Evolutionary conservation across 2,113 vertebrate species (phyloP).

Genomic region (Edolisoma coerulescens): DNA sequence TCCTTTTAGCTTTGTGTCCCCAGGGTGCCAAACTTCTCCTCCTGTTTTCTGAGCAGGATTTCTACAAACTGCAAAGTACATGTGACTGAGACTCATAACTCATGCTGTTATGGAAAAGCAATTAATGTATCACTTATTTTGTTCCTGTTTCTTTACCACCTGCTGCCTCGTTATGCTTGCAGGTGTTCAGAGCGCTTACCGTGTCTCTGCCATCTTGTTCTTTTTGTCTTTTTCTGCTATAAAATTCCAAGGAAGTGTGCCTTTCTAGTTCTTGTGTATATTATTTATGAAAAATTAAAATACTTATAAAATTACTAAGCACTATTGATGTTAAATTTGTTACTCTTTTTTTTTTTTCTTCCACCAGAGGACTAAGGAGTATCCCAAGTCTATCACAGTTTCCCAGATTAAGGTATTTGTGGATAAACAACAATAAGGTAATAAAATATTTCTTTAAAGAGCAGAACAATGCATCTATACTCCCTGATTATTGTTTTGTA

Average conservation of each 20-base stretch:
- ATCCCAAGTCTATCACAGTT: constrained; percentile 75
- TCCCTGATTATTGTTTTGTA: background rate
- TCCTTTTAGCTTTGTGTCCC: background rate
- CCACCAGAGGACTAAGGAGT: constrained; percentile 66
- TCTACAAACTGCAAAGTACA: background rate
- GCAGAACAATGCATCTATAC: background rate
- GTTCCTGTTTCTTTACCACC: background rate
- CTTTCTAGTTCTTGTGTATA: background rate
- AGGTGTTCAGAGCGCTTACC: background rate
- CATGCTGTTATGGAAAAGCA: background rate
- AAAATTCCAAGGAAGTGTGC: background rate
- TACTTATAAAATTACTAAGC: background rate
- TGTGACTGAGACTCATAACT: background rate
- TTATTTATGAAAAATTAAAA: background rate
- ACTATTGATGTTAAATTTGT: background rate
- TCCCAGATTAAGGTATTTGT: constrained; percentile 72
- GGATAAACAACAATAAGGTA: constrained; percentile 85
- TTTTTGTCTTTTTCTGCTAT: background rate
- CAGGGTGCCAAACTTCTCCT: background rate
- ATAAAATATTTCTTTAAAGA: background rate
- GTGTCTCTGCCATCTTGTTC: background rate
- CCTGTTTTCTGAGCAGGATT: background rate
- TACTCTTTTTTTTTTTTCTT: background rate
- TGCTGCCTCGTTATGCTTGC: background rate
- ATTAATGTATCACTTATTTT: background rate